phyloP scores from a whole-genome alignment of 2,888 invertebrate species.

The Epiperipatus broadwayi region DNA sequence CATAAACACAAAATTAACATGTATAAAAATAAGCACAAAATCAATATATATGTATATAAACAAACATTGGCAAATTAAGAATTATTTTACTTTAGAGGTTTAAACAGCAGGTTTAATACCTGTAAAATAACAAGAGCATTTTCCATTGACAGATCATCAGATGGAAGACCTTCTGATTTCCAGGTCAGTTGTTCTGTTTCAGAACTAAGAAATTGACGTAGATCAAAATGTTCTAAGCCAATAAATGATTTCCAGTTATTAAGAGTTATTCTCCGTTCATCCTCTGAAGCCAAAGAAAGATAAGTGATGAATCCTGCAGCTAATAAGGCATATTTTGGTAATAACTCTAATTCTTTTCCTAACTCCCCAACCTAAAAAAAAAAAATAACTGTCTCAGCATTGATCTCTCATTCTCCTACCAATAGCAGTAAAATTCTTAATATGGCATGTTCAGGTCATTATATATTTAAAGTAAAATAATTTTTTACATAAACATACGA shows the following conservation, averaged over 20 bases:
- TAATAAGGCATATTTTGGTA: conserved; percentile 45
- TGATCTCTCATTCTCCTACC: too few species aligned
- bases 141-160: conserved; percentile 54
- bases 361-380: conserved; percentile 32
- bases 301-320: conserved; percentile 60
- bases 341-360: conserved; percentile 40
- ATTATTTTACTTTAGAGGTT: background rate
- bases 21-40: too few species aligned
- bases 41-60: conserved; percentile 1
- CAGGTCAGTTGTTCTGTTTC: conserved; percentile 62
- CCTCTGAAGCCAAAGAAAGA: conserved; percentile 47
- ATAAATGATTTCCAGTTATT: conserved; percentile 30
- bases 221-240: conserved; percentile 32
- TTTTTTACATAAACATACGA: background rate
- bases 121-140: conserved; percentile 59
- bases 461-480: conserved; percentile 19
- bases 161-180: conserved; percentile 64
- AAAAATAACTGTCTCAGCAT: conserved; percentile 21
- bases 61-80: background rate
- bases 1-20: too few species aligned
- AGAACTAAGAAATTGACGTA: conserved; percentile 39
- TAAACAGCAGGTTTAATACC: too few species aligned
- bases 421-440: too few species aligned
- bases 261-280: conserved; percentile 37
- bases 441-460: too few species aligned